A percentile compares a stretch with the other conserved stretches of the same genome.
Evolutionary conservation across 2,888 invertebrate species (phyloP).

Genomic region (Charanyca ferruginea): DNA sequence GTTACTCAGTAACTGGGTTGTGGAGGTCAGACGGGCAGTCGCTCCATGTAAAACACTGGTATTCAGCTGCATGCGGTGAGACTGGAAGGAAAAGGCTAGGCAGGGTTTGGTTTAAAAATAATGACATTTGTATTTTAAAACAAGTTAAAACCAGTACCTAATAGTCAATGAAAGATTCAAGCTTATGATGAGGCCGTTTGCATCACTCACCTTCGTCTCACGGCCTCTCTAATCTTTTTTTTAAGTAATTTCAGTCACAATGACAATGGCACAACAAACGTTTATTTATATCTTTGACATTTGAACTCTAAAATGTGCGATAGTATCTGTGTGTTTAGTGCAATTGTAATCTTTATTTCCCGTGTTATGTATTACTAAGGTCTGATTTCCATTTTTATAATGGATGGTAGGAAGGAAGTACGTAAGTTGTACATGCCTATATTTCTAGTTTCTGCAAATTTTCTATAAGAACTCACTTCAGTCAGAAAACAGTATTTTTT

Average conservation of each 20-base stretch:
- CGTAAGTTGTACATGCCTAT: not conserved
- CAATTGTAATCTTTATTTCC: constrained; percentile 4
- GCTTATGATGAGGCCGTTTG: constrained; percentile 2
- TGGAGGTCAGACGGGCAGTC: too few relatives aligned
- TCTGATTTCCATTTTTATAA: not conserved
- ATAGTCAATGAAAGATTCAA: constrained; percentile 7
- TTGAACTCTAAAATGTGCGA: constrained; percentile 43
- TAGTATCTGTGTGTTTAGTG: constrained; percentile 27
- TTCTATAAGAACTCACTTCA: too few relatives aligned
- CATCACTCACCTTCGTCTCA: constrained; percentile 8
- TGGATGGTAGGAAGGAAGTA: not conserved
- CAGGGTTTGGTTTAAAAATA: too few relatives aligned
- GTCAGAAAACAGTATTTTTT: too few relatives aligned
- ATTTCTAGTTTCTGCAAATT: too few relatives aligned
- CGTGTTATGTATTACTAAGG: not conserved
- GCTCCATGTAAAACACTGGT: too few relatives aligned
- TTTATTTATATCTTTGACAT: constrained; percentile 45
- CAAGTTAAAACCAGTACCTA: too few relatives aligned
- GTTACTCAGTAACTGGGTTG: too few relatives aligned
- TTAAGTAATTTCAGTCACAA: constrained; percentile 14
- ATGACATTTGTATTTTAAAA: too few relatives aligned
- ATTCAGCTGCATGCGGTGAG: too few relatives aligned
- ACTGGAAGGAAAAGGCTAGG: too few relatives aligned
- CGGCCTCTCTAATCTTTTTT: not conserved
- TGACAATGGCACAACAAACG: not conserved